phyloP scores from a whole-genome alignment of 2,113 vertebrate genomes.

The Campylorhamphus procurvoides region DNA sequence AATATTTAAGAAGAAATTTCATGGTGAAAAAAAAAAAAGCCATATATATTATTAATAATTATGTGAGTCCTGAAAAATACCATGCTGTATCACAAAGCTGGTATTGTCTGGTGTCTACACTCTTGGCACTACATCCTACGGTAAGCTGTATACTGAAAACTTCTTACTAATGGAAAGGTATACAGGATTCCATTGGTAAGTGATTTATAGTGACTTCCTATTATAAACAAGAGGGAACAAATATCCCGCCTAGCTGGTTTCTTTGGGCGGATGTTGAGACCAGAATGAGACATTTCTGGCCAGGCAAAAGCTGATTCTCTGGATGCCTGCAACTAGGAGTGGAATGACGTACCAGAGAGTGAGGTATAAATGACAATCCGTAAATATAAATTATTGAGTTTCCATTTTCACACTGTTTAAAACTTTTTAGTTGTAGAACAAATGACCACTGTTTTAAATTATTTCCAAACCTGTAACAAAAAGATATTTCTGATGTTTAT shows the following conservation, averaged over 20 bases:
- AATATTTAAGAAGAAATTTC: slow-evolving; percentile 34
- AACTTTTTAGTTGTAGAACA: background rate
- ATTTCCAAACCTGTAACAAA: background rate
- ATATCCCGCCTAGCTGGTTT: slow-evolving; percentile 18
- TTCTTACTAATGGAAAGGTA: slow-evolving; percentile 38
- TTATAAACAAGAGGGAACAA: slow-evolving; percentile 63
- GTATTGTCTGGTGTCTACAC: slow-evolving; percentile 49
- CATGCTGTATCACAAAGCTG: slow-evolving; percentile 46
- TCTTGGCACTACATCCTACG: slow-evolving; percentile 4
- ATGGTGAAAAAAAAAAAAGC: background rate
- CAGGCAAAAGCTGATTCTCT: slow-evolving; percentile 7
- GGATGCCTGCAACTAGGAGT: background rate
- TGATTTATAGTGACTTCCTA: slow-evolving; percentile 67
- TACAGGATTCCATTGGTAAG: slow-evolving; percentile 52
- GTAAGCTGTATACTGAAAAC: slow-evolving; percentile 54
- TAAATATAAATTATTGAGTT: background rate
- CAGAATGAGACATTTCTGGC: slow-evolving; percentile 48
- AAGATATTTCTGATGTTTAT: background rate
- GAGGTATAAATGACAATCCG: background rate
- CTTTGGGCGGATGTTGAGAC: background rate
- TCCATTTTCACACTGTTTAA: background rate
- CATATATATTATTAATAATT: slow-evolving; percentile 49
- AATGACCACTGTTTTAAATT: background rate
- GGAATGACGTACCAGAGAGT: background rate
- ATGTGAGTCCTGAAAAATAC: slow-evolving; percentile 61